Base-by-base conservation (phyloP, 2,888 invertebrate genomes). In the Patella pellucida region DNA sequence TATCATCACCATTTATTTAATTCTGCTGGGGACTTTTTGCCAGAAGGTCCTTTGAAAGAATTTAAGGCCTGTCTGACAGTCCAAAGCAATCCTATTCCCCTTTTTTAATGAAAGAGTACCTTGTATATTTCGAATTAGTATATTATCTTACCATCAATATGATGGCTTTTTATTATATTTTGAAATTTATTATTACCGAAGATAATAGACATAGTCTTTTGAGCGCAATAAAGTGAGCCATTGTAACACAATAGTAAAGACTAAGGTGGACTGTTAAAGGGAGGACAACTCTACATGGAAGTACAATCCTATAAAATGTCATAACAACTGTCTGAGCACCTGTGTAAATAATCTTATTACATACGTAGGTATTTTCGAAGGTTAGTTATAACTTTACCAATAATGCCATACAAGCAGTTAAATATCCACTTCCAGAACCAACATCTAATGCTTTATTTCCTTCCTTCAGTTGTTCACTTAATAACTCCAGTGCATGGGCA, bases 371-470 rank as follows among this genome's bases (percentile, higher is more conserved):
- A 54, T 16, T 19, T 52, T 11, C 12, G 15, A 71, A 15, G 23
- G 1, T 9, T 41, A 41, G 41, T 41, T 41, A 41, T 72, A 50
- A 50, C 72, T 87, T 82, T 86, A 93, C 93, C 90, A 91, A 84
- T 16, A 87, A 70, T 19, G 90, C 90, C 89, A 91, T 90, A 82
- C 91, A 91, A 3, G 91, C 89, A 52, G 91, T 90, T n/a, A 91
- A 86, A 81, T 91, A 91, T 0, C 91, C 91, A 84, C 90, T 91
- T 12, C 91, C 91, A n/a, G 90, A 91, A 50, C 91, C 91, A 15
- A 91, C 91, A 84, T 91, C 91, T 52, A 91, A 79, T 12, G 89
- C 91, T 71, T 78, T 94, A 73, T 94, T 94, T 15, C 91, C 91
- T 76, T 89, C 88, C 51, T 85, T 80, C 77, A 92, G 76, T 69